Evolutionary conservation across 2,113 vertebrate species (phyloP), one percentile per base, ranked within the genome.

Genomic region (Glaucidium brasilianum): DNA sequence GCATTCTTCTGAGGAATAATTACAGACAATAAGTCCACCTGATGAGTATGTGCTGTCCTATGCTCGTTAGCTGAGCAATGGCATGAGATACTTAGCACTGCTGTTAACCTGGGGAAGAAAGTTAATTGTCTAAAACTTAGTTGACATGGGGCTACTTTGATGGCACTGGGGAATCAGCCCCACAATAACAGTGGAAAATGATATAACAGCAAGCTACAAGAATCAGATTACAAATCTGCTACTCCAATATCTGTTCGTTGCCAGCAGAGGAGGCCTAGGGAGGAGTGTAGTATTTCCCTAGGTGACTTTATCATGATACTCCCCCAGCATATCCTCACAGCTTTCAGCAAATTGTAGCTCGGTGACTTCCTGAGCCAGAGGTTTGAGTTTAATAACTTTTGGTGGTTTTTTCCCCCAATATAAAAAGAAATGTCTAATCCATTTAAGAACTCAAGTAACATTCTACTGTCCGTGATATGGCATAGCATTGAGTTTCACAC

Each of bases 331-430:
- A 69, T 88, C 55, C 67, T 92, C 30, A 19, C 43, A 88, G 74
- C 91, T 96, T 97, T 97, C 94, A 96, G 76, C 92, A 94, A 84
- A 95, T 88, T 80, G 88, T 95, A 80, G 79, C 76, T 94, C 59
- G 47, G 95, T 64, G 92, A 84, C 63, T 95, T 95, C 83, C 91
- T 92, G 88, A 92, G 22, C 59, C 91, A 86, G 55, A 90, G 82
- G 82, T 80, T 66, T 89, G 63, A 73, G 37, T 92, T 91, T 95
- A 94, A 90, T 88, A 94, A 94, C 83, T 88, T 92, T 19, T 85
- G 53, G 53, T 68, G 73, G 15, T 2, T 30, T 85, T 93, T n/a
- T 8, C 12, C 22, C 32, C 86, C 72, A 45, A 45, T 77, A 15
- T 86, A 72, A 77, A 94, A 88, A 72, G 50, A 95, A 95, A 88